These are phyloP conservation scores for Poecile atricapillus DNA, from an alignment of 2,113 vertebrate genomes.

Conservation along the genomic window DNA sequence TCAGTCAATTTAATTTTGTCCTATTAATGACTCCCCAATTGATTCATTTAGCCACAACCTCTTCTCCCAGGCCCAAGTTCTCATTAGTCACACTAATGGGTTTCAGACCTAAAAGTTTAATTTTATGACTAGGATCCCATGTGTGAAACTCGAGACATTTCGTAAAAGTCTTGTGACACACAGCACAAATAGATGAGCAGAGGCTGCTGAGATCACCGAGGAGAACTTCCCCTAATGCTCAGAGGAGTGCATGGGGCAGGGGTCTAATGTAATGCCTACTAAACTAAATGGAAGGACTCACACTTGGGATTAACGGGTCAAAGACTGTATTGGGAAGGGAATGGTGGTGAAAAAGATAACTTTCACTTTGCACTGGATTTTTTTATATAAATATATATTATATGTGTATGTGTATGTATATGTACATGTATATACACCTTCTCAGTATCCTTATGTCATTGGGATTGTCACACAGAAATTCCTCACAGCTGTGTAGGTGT, in stretches of 20 bases:
- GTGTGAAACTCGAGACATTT: not conserved
- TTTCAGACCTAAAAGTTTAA: slow-evolving; percentile 4
- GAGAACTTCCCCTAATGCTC: not conserved
- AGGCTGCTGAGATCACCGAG: not conserved
- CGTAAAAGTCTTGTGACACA: not conserved
- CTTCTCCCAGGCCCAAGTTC: not conserved
- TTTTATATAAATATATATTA: too few species aligned
- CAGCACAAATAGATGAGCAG: not conserved
- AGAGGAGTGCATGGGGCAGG: not conserved
- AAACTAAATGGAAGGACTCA: not conserved
- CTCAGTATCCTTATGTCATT: not conserved
- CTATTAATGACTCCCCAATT: not conserved
- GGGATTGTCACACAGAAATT: not conserved
- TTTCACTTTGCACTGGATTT: not conserved
- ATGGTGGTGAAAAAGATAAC: not conserved
- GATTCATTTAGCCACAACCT: not conserved
- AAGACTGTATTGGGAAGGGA: not conserved
- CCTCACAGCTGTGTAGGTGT: not conserved
- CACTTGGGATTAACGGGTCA: not conserved
- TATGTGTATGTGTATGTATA: too few species aligned
- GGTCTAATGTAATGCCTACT: not conserved
- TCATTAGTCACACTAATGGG: slow-evolving; percentile 42
- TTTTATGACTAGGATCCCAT: not conserved
- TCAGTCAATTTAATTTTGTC: slow-evolving; percentile 38
- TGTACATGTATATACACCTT: too few species aligned